Percentiles rank a stretch among this genome's conserved stretches.
Conservation (phyloP, 2,113 vertebrate species). For the Phaetusa simplex region DNA sequence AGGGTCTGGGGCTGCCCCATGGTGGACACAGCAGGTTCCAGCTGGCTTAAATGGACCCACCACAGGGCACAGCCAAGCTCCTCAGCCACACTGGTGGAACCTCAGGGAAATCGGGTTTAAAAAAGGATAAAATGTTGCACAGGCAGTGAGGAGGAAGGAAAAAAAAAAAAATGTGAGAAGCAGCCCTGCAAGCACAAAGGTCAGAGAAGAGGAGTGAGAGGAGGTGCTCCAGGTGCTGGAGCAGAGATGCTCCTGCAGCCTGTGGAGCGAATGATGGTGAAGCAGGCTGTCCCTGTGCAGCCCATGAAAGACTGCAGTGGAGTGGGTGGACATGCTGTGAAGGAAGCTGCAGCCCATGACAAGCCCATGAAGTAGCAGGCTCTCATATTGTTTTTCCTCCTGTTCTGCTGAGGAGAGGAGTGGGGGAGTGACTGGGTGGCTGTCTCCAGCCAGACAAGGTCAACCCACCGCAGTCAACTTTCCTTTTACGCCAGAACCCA, state of each 20-base stretch:
- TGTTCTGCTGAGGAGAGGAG: background rate
- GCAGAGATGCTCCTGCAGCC: background rate
- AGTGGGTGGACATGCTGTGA: background rate
- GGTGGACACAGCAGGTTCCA: background rate
- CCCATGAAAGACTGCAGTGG: too few relatives aligned
- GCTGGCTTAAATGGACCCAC: rapidly evolving
- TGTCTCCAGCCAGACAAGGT: background rate
- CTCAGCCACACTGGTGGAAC: background rate
- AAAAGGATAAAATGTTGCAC: background rate
- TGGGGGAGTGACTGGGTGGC: background rate
- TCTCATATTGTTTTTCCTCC: background rate
- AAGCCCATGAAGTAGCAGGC: background rate
- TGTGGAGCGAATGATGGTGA: rapidly evolving
- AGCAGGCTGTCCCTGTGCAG: background rate
- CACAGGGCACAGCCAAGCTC: rapidly evolving
- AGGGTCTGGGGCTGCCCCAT: rapidly evolving
- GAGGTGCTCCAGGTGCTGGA: background rate
- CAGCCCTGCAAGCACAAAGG: background rate
- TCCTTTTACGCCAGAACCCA: background rate
- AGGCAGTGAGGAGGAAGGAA: background rate
- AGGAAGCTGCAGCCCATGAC: background rate
- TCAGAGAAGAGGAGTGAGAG: background rate
- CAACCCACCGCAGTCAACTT: background rate
- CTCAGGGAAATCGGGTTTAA: background rate
- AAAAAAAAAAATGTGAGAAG: background rate